These are phyloP conservation scores for Dryobota labecula DNA, from an alignment of 2,888 invertebrate genomes.

Conservation along the genomic window DNA sequence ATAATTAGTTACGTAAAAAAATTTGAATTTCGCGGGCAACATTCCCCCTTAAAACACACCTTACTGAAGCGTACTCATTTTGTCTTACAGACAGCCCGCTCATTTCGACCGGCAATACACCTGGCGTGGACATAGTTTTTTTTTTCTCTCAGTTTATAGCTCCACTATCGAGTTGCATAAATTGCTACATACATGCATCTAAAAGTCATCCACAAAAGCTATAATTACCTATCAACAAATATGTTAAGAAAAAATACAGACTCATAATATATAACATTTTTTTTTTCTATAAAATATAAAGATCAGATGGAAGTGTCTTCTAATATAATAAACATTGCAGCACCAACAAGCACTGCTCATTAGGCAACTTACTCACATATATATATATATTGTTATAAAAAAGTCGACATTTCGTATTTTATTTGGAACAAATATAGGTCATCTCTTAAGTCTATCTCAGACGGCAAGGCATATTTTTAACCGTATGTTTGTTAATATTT, in stretches of 20 bases:
- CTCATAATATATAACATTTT: constrained; percentile 48
- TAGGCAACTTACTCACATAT: constrained; percentile 21
- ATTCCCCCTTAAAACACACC: too few relatives aligned
- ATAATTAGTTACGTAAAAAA: too few relatives aligned
- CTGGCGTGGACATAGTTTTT: neutral
- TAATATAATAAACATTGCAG: constrained; percentile 45
- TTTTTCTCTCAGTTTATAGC: neutral
- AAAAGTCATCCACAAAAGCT: constrained; percentile 49
- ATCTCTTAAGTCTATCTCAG: constrained; percentile 52
- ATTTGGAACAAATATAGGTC: constrained; percentile 30
- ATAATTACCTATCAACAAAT: constrained; percentile 51
- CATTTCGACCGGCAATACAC: neutral
- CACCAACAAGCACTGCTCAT: constrained; percentile 45
- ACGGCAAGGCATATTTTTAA: constrained; percentile 23
- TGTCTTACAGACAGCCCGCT: neutral
- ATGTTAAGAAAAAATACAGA: constrained; percentile 57
- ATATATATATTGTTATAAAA: constrained; percentile 20
- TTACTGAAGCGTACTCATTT: neutral
- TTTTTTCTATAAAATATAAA: constrained; percentile 53
- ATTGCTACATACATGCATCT: constrained; percentile 50
- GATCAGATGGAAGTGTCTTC: constrained; percentile 29
- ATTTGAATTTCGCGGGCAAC: too few relatives aligned
- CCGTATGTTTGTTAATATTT: neutral
- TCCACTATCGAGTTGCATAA: constrained; percentile 17
- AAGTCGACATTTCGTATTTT: constrained; percentile 21